These are phyloP conservation scores for Caradrina clavipalpis DNA, from an alignment of 2,888 invertebrate species.

Conservation along the genomic window DNA sequence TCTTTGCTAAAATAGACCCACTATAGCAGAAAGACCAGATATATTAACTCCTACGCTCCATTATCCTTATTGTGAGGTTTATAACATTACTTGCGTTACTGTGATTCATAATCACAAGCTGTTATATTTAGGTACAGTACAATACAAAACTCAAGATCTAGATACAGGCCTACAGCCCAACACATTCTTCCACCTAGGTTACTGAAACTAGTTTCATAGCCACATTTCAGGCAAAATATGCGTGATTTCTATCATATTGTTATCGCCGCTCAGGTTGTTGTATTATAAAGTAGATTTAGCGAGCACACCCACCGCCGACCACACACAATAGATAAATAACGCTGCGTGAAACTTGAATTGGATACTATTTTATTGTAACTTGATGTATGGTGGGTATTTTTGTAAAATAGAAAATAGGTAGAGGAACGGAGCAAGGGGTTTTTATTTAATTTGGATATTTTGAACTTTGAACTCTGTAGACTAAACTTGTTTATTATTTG, in stretches of 20 bases:
- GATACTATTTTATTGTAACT: slow-evolving; percentile 40
- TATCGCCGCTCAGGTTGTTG: slow-evolving; percentile 17
- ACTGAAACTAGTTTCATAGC: neutral
- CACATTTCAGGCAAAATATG: slow-evolving; percentile 32
- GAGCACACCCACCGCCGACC: slow-evolving; percentile 4
- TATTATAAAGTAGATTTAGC: slow-evolving; percentile 39
- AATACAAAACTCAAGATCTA: neutral
- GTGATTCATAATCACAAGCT: neutral
- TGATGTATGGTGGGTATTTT: slow-evolving; percentile 42
- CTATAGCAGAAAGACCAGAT: no score
- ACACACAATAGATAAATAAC: slow-evolving; percentile 56
- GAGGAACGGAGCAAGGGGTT: neutral
- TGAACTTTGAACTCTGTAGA: neutral
- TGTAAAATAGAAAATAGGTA: slow-evolving; percentile 3
- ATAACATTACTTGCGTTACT: neutral
- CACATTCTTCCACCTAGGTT: neutral
- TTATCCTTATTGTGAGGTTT: no score
- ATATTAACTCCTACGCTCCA: no score
- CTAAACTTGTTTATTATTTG: neutral
- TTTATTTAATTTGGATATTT: slow-evolving; percentile 7
- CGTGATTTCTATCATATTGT: slow-evolving; percentile 40
- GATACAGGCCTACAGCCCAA: neutral
- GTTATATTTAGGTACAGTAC: neutral
- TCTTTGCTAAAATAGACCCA: no score
- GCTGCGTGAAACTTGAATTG: slow-evolving; percentile 51